Evolutionary conservation across 2,888 invertebrate genomes (phyloP), one percentile per base, ranked within the genome.

Genomic region (Clivina fossor): DNA sequence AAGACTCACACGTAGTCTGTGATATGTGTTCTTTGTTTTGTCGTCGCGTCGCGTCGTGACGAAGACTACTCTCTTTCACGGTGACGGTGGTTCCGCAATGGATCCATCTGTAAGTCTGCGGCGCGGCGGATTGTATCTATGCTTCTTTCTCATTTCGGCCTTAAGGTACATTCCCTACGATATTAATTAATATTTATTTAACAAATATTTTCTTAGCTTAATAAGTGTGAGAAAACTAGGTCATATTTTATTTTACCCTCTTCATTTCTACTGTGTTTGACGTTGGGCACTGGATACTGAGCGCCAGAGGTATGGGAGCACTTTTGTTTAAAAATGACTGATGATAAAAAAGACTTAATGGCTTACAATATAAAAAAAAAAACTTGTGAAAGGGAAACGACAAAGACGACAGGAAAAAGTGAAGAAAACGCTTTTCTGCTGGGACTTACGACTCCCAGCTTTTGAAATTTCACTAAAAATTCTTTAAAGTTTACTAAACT

Each of bases 251-350:
- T n/a, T n/a, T 38, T 38, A 38, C 38, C 19, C n/a, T 38, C 16
- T 38, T 38, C 20, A 38, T 38, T 38, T 38, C 19, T 16, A 38
- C 3, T 22, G 18, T 11, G 20, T 19, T 38, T 15, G 22, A 38
- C 22, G 20, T 19, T 38, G 11, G 19, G 38, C 9, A n/a, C 19
- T 5, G 18, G 38, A 20, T n/a, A n/a, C n/a, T n/a, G n/a, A 16
- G 35, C 13, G 13, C 4, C 15, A 18, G 35, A 16, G 2, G 38
- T 8, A 2, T 19, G 9, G 37, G 3, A 19, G 20, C 22, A 38
- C 38, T 38, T 38, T 38, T 38, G 38, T 38, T 38, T 38, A 38
- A 38, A n/a, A 22, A 38, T 38, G 38, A 38, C 38, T 38, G 38
- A 38, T 38, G 38, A 22, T 20, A 38, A 22, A 38, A 38, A 38